Conservation (phyloP, 2,113 vertebrate species). For the Leptosomus discolor region DNA sequence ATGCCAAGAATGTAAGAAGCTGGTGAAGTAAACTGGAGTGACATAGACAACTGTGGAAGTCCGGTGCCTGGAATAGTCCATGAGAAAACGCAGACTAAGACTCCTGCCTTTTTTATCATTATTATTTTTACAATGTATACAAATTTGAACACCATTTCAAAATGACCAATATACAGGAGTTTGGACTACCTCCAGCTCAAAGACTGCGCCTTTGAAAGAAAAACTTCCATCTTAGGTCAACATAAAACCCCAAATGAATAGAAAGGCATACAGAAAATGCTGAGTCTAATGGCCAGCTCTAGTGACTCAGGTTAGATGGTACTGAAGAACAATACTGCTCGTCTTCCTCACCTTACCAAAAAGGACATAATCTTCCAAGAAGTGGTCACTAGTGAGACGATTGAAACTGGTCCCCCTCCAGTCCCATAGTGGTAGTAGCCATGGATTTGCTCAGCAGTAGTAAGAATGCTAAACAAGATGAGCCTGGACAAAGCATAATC, state of each 20-base stretch:
- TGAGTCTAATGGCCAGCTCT: background rate
- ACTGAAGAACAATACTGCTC: background rate
- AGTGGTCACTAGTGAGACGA: background rate
- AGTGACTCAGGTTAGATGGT: background rate
- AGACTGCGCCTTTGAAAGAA: background rate
- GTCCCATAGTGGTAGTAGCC: background rate
- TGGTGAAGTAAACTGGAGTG: background rate
- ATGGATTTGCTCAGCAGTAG: background rate
- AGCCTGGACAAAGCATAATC: background rate
- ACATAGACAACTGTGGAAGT: background rate
- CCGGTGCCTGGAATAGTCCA: background rate
- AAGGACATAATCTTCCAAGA: background rate
- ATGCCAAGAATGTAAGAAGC: background rate
- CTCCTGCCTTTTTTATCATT: background rate
- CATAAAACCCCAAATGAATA: background rate
- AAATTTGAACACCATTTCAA: background rate
- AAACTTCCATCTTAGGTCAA: background rate
- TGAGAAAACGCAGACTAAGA: background rate
- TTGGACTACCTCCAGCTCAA: background rate
- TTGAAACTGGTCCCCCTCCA: background rate
- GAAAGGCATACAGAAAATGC: background rate
- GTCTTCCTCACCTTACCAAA: background rate
- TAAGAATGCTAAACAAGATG: background rate
- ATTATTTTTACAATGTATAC: background rate
- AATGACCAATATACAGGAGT: background rate